These are phyloP conservation scores for Sprattus sprattus DNA, from an alignment of 2,113 vertebrate genomes.

Conservation along the genomic window DNA sequence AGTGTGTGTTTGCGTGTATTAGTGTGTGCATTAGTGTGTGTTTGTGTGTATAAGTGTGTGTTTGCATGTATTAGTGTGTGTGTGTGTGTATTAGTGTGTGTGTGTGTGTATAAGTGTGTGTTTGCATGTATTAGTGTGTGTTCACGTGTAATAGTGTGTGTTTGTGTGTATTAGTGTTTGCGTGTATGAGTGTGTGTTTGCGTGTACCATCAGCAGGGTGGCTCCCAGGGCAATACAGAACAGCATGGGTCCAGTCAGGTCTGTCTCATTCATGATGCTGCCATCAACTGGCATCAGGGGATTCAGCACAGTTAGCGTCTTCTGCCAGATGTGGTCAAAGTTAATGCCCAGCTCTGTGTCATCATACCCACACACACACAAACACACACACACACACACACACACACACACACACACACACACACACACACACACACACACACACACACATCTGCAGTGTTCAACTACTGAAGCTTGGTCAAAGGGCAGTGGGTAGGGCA, in stretches of 20 bases:
- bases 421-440: not conserved
- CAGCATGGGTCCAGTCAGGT: constrained; percentile 80
- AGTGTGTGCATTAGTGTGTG: not conserved
- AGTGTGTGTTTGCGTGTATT: no score
- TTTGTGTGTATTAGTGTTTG: not conserved
- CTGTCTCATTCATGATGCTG: constrained; percentile 89
- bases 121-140: no score
- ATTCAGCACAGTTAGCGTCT: constrained; percentile 86
- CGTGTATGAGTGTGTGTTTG: not conserved
- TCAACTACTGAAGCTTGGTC: not conserved
- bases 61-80: not conserved
- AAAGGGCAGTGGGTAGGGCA: not conserved
- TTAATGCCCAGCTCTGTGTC: constrained; percentile 86
- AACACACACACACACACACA: not conserved
- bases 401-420: not conserved
- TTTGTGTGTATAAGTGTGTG: not conserved
- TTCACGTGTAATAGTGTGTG: no score
- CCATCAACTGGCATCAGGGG: constrained; percentile 86
- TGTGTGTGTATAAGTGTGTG: no score
- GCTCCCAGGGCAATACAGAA: constrained; percentile 82
- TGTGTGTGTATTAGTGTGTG: no score
- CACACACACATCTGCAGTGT: not conserved
- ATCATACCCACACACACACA: constrained; percentile 29
- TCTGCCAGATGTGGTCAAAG: constrained; percentile 90
- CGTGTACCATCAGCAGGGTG: constrained; percentile 78